Percentiles rank a stretch among this genome's conserved stretches.
These are phyloP conservation scores for Biston stratarius DNA, from an alignment of 2,888 invertebrate genomes.

Conservation along the genomic window DNA sequence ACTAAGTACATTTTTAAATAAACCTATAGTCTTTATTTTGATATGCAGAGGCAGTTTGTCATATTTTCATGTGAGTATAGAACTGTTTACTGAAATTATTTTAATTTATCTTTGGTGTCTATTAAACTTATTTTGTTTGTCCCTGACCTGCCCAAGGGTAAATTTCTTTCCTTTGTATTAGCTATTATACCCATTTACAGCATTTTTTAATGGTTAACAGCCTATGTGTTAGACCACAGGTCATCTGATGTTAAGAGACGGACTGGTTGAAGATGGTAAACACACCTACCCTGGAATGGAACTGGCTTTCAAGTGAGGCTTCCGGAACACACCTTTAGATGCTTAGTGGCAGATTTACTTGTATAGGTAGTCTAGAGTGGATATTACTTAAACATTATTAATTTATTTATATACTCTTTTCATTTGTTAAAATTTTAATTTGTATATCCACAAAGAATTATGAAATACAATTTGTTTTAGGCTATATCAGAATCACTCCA, in stretches of 20 bases:
- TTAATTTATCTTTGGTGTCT: not conserved
- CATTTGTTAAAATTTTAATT: not conserved
- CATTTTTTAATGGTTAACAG: not conserved
- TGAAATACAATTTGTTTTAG: conserved; percentile 53
- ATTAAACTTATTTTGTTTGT: conserved; percentile 6
- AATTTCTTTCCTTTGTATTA: not conserved
- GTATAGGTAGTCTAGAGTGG: too few relatives aligned
- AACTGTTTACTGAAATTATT: not conserved
- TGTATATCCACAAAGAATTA: not conserved
- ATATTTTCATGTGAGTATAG: too few relatives aligned
- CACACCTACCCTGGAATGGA: too few relatives aligned
- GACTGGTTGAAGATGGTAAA: too few relatives aligned
- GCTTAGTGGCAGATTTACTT: too few relatives aligned
- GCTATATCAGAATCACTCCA: conserved; percentile 79
- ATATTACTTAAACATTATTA: too few relatives aligned
- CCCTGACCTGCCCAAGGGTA: conserved; percentile 15
- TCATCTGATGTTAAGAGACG: too few relatives aligned
- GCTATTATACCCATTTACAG: conserved; percentile 3
- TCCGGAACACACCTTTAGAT: too few relatives aligned
- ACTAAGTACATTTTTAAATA: too few relatives aligned
- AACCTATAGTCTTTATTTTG: not conserved
- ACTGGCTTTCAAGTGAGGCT: too few relatives aligned
- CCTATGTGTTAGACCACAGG: too few relatives aligned
- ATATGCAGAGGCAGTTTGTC: not conserved
- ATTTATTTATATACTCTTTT: not conserved